Base-by-base conservation (phyloP, 2,113 vertebrate genomes). In the Callorhinus ursinus region DNA sequence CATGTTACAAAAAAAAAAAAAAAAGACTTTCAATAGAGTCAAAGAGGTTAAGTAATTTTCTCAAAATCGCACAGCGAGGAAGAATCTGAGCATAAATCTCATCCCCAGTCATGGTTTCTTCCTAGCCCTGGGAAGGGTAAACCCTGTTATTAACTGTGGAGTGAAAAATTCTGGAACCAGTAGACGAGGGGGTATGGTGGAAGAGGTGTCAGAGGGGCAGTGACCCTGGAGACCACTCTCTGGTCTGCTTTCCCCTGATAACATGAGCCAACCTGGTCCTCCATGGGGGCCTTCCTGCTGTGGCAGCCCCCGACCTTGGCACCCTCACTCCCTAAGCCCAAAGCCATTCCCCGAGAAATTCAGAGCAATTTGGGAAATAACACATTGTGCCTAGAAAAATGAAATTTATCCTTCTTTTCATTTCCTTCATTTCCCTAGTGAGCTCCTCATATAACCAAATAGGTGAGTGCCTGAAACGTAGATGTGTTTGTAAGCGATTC, bases 211-310 rank as follows among this genome's bases (percentile, higher is more conserved):
- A 7, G 15, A 5, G 15, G 0, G 4, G 1, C 2, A 18, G 2
- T 2, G 24, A 2, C 14, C 26, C 51, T 28, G 4, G 53, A 55
- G 63, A 18, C 19, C 21, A 46, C 31, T 1, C 19, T 24, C 1
- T 4, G 1, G 7, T 19, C 26, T 46, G 9, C 39, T 2, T 51
- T 21, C 11, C 6, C 33, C 39, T 80, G 46, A 33, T 53, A 28
- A 33, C 51, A 18, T 18, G 39, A 39, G 36, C 18, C 67, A 8
- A 7, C 21, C 6, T 16, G 3, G 1, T 71, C 65, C 39, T 74
- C 49, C 19, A 0, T 4, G 33, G 3, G 14, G 5, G 0, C 11
- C 15, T 76, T 49, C 18, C 31, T 36, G 12, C 2, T 7, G 7
- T 55, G 85, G 3, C 8, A 1, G 33, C 2, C 33, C 26, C 7